Base-by-base conservation (phyloP, 2,113 vertebrate genomes). In the Triplophysa siluroides region DNA sequence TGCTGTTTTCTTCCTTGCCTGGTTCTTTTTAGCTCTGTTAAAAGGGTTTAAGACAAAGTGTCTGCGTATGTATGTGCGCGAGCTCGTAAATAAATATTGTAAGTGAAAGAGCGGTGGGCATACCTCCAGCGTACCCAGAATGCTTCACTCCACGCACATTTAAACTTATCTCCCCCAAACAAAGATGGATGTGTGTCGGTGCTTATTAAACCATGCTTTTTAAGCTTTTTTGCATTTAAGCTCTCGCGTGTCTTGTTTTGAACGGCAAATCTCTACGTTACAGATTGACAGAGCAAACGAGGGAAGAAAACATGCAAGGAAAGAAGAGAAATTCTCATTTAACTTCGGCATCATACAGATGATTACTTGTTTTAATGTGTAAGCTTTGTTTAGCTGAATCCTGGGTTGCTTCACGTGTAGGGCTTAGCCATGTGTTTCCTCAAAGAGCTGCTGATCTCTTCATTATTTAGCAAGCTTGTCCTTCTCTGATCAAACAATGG, bases 81-180 rank as follows among this genome's bases (percentile, higher is more conserved):
- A 78, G 83, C 82, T 80, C 85, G 86, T 84, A 84, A 87, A 83
- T 47, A 62, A 26, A 76, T 21, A 76, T 52, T 4, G 29, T 4
- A 58, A 21, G n/a, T 47, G 38, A 58, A 41, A 87, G 85, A 47
- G 86, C 86, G 80, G 77, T 80, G 90, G 92, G 90, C 91, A 90
- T 83, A 86, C 82, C 90, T 91, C 91, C 89, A 92, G 85, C 86
- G 10, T 87, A 85, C 86, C 90, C 89, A 56, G 78, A 87, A 89
- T 90, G 88, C 91, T 90, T 88, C 89, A 78, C 88, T 85, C 64
- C 45, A 67, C 79, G 80, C 86, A 83, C 81, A 83, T 79, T 85
- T 85, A 84, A 89, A 93, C 92, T 92, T 92, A 93, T 93, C 92
- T 92, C 91, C 84, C 78, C 82, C 82, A 90, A 93, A 93, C 92